Evolutionary conservation across 23 tunicate species (phyloP), one percentile per base, ranked within the genome.

Genomic region (Halocynthia aurantium): DNA sequence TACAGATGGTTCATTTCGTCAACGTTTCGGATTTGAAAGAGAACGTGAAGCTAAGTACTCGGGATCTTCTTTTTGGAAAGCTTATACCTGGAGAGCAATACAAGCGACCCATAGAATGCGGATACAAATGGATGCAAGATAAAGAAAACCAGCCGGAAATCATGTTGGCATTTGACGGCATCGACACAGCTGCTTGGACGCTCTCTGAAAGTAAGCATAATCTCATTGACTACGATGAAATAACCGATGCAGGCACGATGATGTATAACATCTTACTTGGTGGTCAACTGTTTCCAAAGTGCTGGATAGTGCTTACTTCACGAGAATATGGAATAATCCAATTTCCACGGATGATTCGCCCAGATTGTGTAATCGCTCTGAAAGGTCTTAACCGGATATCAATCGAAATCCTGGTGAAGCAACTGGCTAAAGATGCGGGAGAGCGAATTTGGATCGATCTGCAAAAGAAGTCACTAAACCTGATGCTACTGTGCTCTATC

Each of bases 131-230:
- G 76, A 55, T 72, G 13, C 55, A 72, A 17, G 13, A 72, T 72
- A 5, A 49, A 40, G 55, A 22, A 22, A 40, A 20, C 17, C 76
- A 72, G 55, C 19, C 50, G 76, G 15, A 40, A 22, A 17, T 51
- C 10, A 17, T 72, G 13, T 72, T 72, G 52, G 76, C 51, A 72
- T 72, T 72, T 11, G 76, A 72, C 18, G 76, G 76, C 18, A 44
- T 72, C 13, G 76, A 72, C 17, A 72, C 76, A 2, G 76, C 76
- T 12, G 65, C 76, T 49, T 72, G 76, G 76, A 56, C 15, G 40
- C 76, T 72, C 18, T 17, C n/a, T 51, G 76, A 72, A 18, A 51
- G 19, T 44, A 12, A 40, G 52, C 76, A 72, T 72, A 55, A 40
- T 12, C 13, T 10, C 15, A 72, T 72, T 55, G 56, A 17, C 18